phyloP scores from a whole-genome alignment of 2,113 vertebrate genomes.

The Pardalotus punctatus region DNA sequence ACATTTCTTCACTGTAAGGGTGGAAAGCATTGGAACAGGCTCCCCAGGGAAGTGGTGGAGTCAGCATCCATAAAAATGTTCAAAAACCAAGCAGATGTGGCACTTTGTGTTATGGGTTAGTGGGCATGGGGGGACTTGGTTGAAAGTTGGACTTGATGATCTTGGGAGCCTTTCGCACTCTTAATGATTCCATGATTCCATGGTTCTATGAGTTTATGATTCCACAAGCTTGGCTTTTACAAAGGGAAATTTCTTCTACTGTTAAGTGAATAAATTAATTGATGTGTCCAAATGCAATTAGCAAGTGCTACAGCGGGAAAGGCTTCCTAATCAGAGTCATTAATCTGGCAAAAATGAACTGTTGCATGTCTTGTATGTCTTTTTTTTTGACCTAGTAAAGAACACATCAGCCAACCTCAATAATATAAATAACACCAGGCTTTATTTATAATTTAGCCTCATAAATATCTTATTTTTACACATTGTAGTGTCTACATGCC shows the following conservation, averaged over 20 bases:
- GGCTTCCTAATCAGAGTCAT: not conserved
- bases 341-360: not conserved
- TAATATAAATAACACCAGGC: rapidly evolving
- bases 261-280: not conserved
- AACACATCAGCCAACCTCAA: not conserved
- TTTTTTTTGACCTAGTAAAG: not conserved
- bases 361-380: not conserved
- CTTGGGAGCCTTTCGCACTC: not conserved
- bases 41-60: not conserved
- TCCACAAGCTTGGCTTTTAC: not conserved
- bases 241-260: not conserved
- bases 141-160: not conserved
- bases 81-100: rapidly evolving
- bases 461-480: not conserved
- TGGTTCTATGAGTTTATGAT: not conserved
- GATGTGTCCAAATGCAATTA: not conserved
- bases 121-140: no score
- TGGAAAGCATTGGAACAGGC: not conserved
- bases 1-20: not conserved
- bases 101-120: not conserved
- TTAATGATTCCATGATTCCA: not conserved
- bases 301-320: not conserved
- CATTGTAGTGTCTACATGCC: not conserved
- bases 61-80: not conserved
- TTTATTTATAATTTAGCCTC: not conserved